phyloP scores from a whole-genome alignment of 2,888 invertebrate species.

The Parelbella ahira region DNA sequence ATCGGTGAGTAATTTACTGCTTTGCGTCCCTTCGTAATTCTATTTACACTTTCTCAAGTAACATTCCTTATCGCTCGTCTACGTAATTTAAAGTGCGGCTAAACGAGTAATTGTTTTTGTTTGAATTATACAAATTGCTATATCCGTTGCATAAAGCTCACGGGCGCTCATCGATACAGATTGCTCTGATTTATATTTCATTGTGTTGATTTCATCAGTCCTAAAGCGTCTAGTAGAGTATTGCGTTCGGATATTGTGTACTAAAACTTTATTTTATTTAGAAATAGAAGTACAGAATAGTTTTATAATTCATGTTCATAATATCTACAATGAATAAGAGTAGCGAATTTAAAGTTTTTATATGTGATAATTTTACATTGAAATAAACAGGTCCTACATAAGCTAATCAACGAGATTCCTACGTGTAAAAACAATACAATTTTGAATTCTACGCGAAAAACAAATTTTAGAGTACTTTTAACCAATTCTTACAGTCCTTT shows the following conservation, averaged over 20 bases:
- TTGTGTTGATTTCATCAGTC: conserved; percentile 57
- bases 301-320: too few species aligned
- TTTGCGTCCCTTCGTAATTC: conserved; percentile 28
- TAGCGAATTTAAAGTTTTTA: too few species aligned
- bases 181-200: conserved; percentile 72
- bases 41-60: conserved; percentile 40
- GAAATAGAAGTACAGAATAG: too few species aligned
- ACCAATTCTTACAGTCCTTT: too few species aligned
- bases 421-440: too few species aligned
- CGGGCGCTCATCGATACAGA: conserved; percentile 49
- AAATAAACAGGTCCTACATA: too few species aligned
- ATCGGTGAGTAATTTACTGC: conserved; percentile 29
- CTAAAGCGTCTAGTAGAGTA: conserved; percentile 46
- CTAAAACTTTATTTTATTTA: conserved; percentile 1
- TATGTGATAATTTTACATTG: too few species aligned
- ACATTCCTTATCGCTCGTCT: conserved; percentile 62
- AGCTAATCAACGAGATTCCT: too few species aligned
- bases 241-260: conserved; percentile 35
- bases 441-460: too few species aligned
- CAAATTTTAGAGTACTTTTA: too few species aligned
- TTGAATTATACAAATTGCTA: conserved; percentile 48
- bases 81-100: conserved; percentile 65
- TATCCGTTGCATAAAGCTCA: conserved; percentile 64
- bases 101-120: conserved; percentile 64
- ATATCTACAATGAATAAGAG: too few species aligned